Conservation (phyloP, 2,797 vertebrate species). For the Danio tinwini region DNA sequence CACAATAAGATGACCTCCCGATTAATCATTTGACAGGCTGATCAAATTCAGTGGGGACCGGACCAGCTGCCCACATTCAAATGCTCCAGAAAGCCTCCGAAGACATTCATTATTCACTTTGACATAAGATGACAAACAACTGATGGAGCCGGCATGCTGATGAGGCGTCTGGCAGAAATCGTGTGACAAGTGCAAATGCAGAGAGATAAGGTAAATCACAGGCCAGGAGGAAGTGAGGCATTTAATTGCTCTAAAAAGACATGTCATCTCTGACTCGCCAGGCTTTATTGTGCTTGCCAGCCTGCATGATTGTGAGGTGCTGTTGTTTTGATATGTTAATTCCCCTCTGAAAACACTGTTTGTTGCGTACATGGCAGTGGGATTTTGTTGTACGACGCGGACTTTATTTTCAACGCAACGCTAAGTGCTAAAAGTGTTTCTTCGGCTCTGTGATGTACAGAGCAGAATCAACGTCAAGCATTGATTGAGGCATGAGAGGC, state of each 20-base stretch:
- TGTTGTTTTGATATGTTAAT: conserved; percentile 71
- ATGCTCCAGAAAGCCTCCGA: conserved; percentile 66
- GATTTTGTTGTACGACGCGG: conserved; percentile 23
- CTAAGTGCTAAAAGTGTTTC: not conserved
- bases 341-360: conserved; percentile 57
- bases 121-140: conserved; percentile 75
- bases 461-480: not conserved
- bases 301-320: conserved; percentile 68
- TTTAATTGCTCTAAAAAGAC: conserved; percentile 75
- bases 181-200: conserved; percentile 64
- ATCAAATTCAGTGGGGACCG: conserved; percentile 66
- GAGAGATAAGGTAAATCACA: conserved; percentile 75
- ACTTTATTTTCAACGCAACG: not conserved
- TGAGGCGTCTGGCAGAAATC: conserved; percentile 63
- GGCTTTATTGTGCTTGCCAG: conserved; percentile 70
- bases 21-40: conserved; percentile 60
- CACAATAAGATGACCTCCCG: conserved; percentile 71
- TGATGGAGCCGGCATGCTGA: conserved; percentile 65
- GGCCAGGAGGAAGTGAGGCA: conserved; percentile 71
- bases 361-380: conserved; percentile 1
- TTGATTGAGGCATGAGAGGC: not conserved
- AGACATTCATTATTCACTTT: conserved; percentile 71
- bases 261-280: conserved; percentile 66
- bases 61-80: conserved; percentile 72
- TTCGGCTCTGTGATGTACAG: not conserved